Evolutionary conservation across 2,797 vertebrate genomes (phyloP).

Genomic region (Petrocephalus schoutedeni): DNA sequence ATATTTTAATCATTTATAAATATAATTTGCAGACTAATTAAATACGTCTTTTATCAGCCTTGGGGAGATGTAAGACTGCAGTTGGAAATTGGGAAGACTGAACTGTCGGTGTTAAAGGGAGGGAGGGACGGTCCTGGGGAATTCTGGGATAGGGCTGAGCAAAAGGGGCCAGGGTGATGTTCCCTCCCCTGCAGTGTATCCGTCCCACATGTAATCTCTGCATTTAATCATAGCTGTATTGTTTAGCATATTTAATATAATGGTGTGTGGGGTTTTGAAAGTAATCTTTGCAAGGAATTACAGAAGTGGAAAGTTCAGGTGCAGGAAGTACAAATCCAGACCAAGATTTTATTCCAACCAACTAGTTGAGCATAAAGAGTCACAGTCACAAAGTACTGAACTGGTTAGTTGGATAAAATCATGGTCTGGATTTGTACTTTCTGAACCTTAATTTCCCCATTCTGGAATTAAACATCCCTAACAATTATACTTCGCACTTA

Average conservation of each 20-base stretch:
- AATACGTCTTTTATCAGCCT: not conserved
- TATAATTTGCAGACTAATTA: conserved; percentile 3
- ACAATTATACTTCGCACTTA: not conserved
- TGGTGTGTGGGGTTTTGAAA: not conserved
- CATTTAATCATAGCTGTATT: not conserved
- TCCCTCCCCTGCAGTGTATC: not conserved
- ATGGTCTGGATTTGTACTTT: not conserved
- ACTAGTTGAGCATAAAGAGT: not conserved
- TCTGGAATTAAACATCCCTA: not conserved
- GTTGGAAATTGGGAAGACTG: not conserved
- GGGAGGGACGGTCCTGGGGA: not conserved
- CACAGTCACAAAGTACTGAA: no score
- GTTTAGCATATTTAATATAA: not conserved
- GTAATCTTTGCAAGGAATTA: not conserved
- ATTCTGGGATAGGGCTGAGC: not conserved
- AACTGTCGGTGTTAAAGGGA: not conserved
- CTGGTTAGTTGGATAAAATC: not conserved
- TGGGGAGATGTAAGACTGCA: not conserved
- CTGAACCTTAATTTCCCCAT: not conserved
- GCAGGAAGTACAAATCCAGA: not conserved
- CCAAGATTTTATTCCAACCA: not conserved
- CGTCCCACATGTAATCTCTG: not conserved
- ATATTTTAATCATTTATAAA: conserved; percentile 4
- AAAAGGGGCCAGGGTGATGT: not conserved
- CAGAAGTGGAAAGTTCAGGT: not conserved